Base-by-base conservation (phyloP, 2,113 vertebrate genomes). In the Gadus chalcogrammus region DNA sequence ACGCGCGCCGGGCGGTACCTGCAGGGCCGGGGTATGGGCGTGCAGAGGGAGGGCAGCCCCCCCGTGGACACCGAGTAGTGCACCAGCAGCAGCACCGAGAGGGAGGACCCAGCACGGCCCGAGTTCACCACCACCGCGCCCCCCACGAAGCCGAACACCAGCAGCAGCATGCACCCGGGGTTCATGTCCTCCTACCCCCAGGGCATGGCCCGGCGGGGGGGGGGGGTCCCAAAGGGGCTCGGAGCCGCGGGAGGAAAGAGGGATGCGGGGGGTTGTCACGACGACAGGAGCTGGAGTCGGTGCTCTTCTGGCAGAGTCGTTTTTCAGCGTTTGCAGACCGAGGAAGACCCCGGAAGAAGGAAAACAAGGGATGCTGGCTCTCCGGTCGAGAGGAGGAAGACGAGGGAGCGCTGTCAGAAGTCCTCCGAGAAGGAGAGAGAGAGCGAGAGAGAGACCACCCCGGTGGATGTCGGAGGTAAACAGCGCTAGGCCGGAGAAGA, bases 121-220 rank as follows among this genome's bases (percentile, higher is more conserved):
- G 97, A 98, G 87, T 99, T 99, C 95, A 99, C 94, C 91, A 99
- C 97, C 93, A 98, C 96, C 76, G 96, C 97, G 89, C 97, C 97
- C 80, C 97, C 97, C 81, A 99, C 95, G 75, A 99, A 98, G 94
- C 97, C 97, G 92, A 99, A 99, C 90, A 99, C 95, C 94, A 98
- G 96, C 81, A 99, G 95, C 92, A 99, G 95, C 97, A 98, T 96
- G 92, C 96, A 97, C 85, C 95, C 94, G 80, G 97, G 96, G 94
- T 91, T 98, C 97, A 99, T 99, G 96, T 93, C 94, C 92, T 92
- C 93, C 93, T 48, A 13, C 56, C 56, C 56, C 28, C 91, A 91
- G 88, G 93, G 92, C 93, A 94, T 93, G 92, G 92, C 94, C 94
- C 89, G 65, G 64, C 27, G 35, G 22, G n/a, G 2, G 20, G 42